Percentiles rank a stretch among this genome's conserved stretches.
Conservation (phyloP, 1,140 invertebrate genomes). For the Pachyrhynchus sulphureomaculatus region DNA sequence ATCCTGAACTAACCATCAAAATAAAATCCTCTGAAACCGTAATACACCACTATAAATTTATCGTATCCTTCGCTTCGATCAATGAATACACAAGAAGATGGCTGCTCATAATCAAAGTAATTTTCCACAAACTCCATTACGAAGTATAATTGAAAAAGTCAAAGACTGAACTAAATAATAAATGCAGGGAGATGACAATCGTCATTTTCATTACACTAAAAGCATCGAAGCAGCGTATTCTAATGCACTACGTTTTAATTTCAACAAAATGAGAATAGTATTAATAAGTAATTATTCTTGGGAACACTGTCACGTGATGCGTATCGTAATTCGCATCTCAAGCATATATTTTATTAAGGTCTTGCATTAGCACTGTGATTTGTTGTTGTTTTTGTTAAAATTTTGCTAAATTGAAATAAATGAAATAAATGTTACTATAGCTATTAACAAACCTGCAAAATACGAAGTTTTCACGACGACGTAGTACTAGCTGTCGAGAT, state of each 20-base stretch:
- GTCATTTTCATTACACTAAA: not conserved
- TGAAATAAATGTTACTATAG: no score
- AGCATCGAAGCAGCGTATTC: not conserved
- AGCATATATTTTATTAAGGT: no score
- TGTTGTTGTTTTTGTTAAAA: no score
- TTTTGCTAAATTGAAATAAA: no score
- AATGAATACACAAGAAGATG: constrained; percentile 24
- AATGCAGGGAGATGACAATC: not conserved
- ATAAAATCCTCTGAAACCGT: constrained; percentile 18
- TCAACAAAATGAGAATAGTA: no score
- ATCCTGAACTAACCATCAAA: constrained; percentile 26
- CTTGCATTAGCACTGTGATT: no score
- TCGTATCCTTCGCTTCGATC: constrained; percentile 25
- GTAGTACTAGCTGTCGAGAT: no score
- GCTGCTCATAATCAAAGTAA: constrained; percentile 36
- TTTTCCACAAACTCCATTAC: constrained; percentile 44
- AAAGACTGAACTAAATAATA: not conserved
- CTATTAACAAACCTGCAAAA: no score
- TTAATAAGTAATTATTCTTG: no score
- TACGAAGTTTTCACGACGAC: no score
- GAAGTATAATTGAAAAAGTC: not conserved
- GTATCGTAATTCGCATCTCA: no score
- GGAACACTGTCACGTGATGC: no score
- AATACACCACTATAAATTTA: constrained; percentile 44
- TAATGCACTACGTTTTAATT: not conserved